Evolutionary conservation across 1,140 invertebrate species (phyloP).

Genomic region (Drosophila subpulchrella): DNA sequence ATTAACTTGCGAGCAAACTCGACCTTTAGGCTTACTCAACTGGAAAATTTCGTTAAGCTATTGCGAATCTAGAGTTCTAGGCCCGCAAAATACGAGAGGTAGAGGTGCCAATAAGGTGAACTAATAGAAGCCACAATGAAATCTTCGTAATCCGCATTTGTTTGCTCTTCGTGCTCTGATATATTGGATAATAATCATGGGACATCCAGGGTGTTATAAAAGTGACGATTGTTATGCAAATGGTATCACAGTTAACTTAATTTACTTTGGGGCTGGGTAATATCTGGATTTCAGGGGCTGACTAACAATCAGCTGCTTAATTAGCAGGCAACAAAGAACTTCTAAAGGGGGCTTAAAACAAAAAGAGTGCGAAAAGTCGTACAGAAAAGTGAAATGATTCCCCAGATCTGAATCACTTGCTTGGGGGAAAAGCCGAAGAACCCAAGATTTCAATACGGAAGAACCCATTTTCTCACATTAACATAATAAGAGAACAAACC

Average conservation of each 20-base stretch:
- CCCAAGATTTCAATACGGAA: background rate
- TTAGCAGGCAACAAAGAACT: conserved; percentile 15
- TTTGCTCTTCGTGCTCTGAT: conserved; percentile 59
- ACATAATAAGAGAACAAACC: background rate
- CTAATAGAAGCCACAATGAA: conserved; percentile 44
- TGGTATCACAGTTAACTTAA: background rate
- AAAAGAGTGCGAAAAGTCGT: conserved; percentile 12
- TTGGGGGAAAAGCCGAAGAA: conserved; percentile 36
- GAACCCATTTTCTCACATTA: conserved; percentile 3
- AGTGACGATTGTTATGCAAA: conserved; percentile 49
- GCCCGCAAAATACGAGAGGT: conserved; percentile 22
- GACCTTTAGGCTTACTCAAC: conserved; percentile 55
- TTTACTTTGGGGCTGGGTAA: background rate
- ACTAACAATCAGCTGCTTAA: conserved; percentile 31
- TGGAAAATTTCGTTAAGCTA: conserved; percentile 54
- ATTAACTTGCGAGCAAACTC: conserved; percentile 27
- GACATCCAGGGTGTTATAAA: conserved; percentile 13
- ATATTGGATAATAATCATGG: conserved; percentile 75
- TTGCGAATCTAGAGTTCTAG: conserved; percentile 29
- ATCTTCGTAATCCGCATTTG: conserved; percentile 49
- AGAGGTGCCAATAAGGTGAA: conserved; percentile 52
- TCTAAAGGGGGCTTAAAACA: background rate
- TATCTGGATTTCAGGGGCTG: conserved; percentile 14
- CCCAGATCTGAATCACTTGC: conserved; percentile 46
- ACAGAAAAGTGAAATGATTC: conserved; percentile 14